A percentile compares a stretch with the other conserved stretches of the same genome.
phyloP scores from a whole-genome alignment of 2,113 vertebrate genomes.

The Vidua chalybeata region DNA sequence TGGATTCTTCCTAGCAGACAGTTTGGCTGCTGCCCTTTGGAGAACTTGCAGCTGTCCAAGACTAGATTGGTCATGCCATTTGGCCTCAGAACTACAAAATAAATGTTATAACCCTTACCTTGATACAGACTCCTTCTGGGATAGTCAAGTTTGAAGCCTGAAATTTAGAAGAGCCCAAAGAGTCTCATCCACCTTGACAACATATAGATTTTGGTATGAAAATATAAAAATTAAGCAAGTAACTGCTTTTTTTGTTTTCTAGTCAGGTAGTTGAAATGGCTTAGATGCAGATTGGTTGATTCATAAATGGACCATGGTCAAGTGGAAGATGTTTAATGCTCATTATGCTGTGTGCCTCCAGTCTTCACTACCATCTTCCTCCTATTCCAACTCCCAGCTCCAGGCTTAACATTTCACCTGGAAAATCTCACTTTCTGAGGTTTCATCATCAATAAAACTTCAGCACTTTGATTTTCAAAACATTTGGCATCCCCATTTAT shows the following conservation, averaged over 20 bases:
- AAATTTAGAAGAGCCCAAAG: not conserved
- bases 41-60: not conserved
- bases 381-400: not conserved
- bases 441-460: not conserved
- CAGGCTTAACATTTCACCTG: not conserved
- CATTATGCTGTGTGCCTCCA: not conserved
- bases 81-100: not conserved
- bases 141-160: not conserved
- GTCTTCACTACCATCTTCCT: not conserved
- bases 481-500: fast-evolving
- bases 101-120: not conserved
- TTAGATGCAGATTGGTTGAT: not conserved
- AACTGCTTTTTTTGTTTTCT: not conserved
- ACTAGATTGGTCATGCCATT: not conserved
- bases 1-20: not conserved
- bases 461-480: not conserved
- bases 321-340: not conserved
- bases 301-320: not conserved
- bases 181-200: not conserved
- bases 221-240: not conserved
- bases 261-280: not conserved
- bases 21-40: not conserved
- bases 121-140: not conserved
- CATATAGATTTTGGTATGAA: not conserved
- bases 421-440: not conserved